Evolutionary conservation across 2,888 invertebrate genomes (phyloP), one percentile per base, ranked within the genome.

Genomic region (Amblyteles armatorius): DNA sequence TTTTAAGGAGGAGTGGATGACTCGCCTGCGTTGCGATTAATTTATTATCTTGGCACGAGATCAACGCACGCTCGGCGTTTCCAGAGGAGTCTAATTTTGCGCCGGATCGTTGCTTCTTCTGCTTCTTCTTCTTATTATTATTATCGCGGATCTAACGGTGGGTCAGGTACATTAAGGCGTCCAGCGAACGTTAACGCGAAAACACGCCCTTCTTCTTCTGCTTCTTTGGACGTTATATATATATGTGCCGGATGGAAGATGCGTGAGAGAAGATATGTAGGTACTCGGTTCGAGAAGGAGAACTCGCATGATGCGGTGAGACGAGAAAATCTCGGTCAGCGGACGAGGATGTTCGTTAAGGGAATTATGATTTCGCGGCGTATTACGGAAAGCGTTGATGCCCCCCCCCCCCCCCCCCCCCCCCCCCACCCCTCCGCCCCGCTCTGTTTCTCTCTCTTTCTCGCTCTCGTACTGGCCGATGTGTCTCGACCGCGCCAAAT

Each of bases 401-500:
- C 71, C 69, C 52, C 63, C 57, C n/a, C n/a, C n/a, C n/a, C 4
- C 6, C 36, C 36, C 40, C 2, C 40, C 9, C 40, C 11, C 40
- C 11, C 40, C 3, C 9, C 3, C 44, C 6, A 1, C 3, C 44
- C 9, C 40, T 2, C 9, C 4, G 13, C 6, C 9, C 3, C 44
- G 13, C 44, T 48, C 44, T 16, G 13, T 48, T 16, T 16, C 44
- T 48, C 65, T 36, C 69, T 55, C 55, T 79, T 2, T 60, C 63
- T 55, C 60, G 48, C 36, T 67, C 67, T n/a, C 73, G 63, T 81
- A 55, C 77, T 76, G 80, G 87, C 74, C 69, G 71, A 82, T 84
- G 84, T 88, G 87, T 89, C 83, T 87, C 88, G 85, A 84, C 83
- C 89, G 89, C 87, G 88, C 95, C 95, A 94, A 95, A 95, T 95